Evolutionary conservation across 2,797 vertebrate species (phyloP), one percentile per base, ranked within the genome.

Genomic region (Halcyon leucocephala): DNA sequence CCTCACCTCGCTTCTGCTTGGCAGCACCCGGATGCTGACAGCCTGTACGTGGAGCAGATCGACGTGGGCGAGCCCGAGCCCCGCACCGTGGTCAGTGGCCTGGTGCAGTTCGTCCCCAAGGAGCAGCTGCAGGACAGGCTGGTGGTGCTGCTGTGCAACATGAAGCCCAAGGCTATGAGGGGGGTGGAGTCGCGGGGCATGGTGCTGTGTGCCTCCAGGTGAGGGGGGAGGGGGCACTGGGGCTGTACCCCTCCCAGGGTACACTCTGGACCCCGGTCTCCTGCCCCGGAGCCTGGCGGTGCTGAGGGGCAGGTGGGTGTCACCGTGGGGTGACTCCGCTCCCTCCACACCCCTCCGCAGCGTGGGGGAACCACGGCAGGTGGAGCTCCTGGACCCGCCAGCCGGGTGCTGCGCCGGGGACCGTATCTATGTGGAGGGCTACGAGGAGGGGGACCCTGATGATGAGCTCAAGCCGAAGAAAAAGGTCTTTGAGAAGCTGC

Each of bases 141-240:
- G 86, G 99, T 99, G 95, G 97, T 99, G 95, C 87, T 99, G 95
- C 98, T 99, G 11, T 99, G 99, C 97, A 99, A 99, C 78, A 98
- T 99, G 80, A 99, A 99, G 93, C 98, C 99, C 52, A 99, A 99
- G 98, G 99, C 99, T 98, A 99, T 99, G 99, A 97, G 99, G 46
- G 99, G 99, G 2, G 98, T 99, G 1, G 99, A 99, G 97, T 99
- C 99, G 8, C 99, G 99, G 95, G 99, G 99, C 97, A 99, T 99
- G 99, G 97, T 99, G 95, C 98, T 99, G 20, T 99, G 99, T 82
- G 99, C 99, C 25, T 99, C 99, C 42, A 79, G 97, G 99, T 99
- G 95, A 80, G 70, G 67, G 42, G 4, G 35, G 67, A 39, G 4
- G 35, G 33, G 25, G 6, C 6, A 2, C 0, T 0, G 0, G 22